These are phyloP conservation scores for Lampropteryx suffumata DNA, from an alignment of 2,888 invertebrate genomes.

Conservation along the genomic window DNA sequence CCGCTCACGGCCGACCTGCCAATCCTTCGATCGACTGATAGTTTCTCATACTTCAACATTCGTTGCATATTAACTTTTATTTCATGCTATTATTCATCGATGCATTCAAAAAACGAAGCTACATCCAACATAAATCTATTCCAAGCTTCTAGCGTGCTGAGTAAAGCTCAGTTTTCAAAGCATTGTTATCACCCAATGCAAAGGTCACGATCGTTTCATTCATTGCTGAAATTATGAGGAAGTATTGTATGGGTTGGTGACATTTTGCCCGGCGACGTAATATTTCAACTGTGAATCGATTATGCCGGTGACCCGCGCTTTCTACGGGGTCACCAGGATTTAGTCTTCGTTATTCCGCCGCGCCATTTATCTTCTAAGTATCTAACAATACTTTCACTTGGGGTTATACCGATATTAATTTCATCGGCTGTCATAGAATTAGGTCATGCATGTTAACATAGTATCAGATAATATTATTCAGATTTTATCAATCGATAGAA, in stretches of 20 bases:
- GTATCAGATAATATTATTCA: constrained; percentile 5
- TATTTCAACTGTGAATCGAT: constrained; percentile 56
- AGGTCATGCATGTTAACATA: constrained; percentile 6
- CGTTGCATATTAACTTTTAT: constrained; percentile 11
- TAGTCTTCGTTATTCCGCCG: constrained; percentile 33
- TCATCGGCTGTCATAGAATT: constrained; percentile 23
- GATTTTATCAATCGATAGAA: no score
- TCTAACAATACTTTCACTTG: constrained; percentile 37
- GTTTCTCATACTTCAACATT: constrained; percentile 38
- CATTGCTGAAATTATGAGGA: constrained; percentile 45
- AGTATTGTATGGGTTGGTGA: constrained; percentile 45
- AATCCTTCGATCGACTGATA: constrained; percentile 33
- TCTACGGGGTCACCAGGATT: constrained; percentile 38
- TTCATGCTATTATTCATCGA: not conserved
- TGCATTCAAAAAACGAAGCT: no score
- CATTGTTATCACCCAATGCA: no score
- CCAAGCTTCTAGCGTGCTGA: no score
- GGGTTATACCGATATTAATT: constrained; percentile 26
- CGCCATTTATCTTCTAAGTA: constrained; percentile 34
- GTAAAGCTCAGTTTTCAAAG: no score
- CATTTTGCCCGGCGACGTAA: constrained; percentile 49
- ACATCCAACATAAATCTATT: no score
- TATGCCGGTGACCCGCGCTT: constrained; percentile 46
- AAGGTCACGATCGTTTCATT: constrained; percentile 19
- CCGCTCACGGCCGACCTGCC: constrained; percentile 16